Conservation (phyloP, 2,797 vertebrate genomes). For the Aulostomus chinensis region DNA sequence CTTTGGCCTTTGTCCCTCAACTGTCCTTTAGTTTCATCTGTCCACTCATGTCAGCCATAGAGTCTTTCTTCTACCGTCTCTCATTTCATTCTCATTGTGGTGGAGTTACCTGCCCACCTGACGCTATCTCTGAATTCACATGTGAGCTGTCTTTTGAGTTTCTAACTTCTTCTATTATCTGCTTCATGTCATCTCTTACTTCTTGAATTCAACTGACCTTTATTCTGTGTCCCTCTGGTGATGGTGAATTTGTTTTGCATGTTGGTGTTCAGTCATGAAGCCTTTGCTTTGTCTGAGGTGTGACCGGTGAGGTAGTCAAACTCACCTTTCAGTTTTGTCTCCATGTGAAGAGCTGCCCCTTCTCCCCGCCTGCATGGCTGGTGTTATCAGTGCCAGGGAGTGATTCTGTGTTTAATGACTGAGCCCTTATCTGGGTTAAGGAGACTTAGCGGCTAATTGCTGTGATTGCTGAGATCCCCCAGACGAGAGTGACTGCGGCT, state of each 20-base stretch:
- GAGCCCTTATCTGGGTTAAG: slow-evolving; percentile 83
- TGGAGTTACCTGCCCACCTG: slow-evolving; percentile 35
- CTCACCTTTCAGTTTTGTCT: slow-evolving; percentile 64
- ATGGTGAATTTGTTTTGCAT: not conserved
- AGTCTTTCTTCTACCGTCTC: slow-evolving; percentile 3
- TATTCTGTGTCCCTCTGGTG: not conserved
- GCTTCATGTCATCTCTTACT: slow-evolving; percentile 4
- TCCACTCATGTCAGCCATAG: slow-evolving; percentile 33
- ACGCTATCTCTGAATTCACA: slow-evolving; percentile 45
- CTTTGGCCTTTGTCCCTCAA: slow-evolving; percentile 58
- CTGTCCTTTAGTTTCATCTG: slow-evolving; percentile 51
- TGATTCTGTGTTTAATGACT: slow-evolving; percentile 84
- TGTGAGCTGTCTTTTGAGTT: slow-evolving; percentile 17
- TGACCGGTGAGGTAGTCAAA: slow-evolving; percentile 41
- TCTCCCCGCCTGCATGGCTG: slow-evolving; percentile 60
- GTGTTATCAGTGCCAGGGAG: slow-evolving; percentile 80
- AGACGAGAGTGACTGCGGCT: slow-evolving; percentile 66
- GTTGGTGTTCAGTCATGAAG: slow-evolving; percentile 4
- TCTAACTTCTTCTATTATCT: not conserved
- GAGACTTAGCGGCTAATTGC: slow-evolving; percentile 86
- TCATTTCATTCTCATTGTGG: slow-evolving; percentile 30
- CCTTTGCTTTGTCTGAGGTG: slow-evolving; percentile 29
- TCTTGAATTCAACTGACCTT: not conserved
- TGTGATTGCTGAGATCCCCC: slow-evolving; percentile 80
- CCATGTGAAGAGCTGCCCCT: slow-evolving; percentile 64